Evolutionary conservation across 1,140 invertebrate species (phyloP).

Genomic region (Sweltsa coloradensis): DNA sequence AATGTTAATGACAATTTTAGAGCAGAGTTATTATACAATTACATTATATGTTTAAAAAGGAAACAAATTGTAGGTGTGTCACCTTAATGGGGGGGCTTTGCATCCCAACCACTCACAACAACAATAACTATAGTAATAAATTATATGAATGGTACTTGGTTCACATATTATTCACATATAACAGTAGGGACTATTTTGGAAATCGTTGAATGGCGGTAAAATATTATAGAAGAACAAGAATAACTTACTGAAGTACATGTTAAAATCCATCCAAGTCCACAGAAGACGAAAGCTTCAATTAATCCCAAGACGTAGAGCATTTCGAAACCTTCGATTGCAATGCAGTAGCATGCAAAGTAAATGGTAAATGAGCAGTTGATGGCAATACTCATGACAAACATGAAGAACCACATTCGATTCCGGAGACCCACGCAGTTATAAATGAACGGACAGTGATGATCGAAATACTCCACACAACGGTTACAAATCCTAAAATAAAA

Average conservation of each 20-base stretch:
- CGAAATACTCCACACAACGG: slow-evolving; percentile 82
- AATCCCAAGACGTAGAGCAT: slow-evolving; percentile 67
- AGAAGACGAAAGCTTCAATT: slow-evolving; percentile 70
- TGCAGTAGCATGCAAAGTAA: slow-evolving; percentile 78
- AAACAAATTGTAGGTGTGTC: no score
- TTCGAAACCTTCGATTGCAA: slow-evolving; percentile 73
- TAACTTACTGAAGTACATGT: slow-evolving; percentile 73
- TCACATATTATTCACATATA: no score
- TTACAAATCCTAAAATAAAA: slow-evolving; percentile 75
- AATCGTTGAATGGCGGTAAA: no score
- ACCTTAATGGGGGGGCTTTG: no score
- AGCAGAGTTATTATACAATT: no score
- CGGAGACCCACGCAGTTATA: slow-evolving; percentile 83
- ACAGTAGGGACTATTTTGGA: no score
- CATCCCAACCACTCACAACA: no score
- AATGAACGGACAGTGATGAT: slow-evolving; percentile 92
- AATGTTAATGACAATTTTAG: no score
- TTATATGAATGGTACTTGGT: no score
- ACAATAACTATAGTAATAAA: no score
- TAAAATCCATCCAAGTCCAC: slow-evolving; percentile 72
- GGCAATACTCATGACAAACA: slow-evolving; percentile 74
- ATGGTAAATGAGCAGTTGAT: slow-evolving; percentile 77
- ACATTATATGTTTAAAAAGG: no score
- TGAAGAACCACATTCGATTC: slow-evolving; percentile 86
- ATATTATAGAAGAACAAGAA: no score